Conservation (phyloP, 2,113 vertebrate genomes). For the Tamias sibiricus region DNA sequence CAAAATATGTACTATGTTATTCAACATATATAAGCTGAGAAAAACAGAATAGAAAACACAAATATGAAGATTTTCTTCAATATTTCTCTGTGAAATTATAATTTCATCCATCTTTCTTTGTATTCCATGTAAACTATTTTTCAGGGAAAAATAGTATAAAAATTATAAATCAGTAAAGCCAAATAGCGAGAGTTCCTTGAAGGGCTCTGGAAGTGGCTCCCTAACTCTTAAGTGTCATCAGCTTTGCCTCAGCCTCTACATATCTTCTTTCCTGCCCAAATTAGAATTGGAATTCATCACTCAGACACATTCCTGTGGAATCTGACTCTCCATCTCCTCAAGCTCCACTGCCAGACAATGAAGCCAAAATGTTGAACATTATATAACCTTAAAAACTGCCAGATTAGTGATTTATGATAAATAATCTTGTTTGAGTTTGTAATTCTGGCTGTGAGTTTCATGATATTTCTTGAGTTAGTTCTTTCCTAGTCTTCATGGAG, state of each 20-base stretch:
- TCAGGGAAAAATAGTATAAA: not conserved
- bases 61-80: not conserved
- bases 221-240: not conserved
- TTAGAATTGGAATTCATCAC: not conserved
- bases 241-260: not conserved
- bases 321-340: not conserved
- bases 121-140: not conserved
- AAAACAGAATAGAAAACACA: not conserved
- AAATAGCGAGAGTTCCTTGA: not conserved
- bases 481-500: not conserved
- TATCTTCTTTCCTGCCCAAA: not conserved
- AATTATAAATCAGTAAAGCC: not conserved
- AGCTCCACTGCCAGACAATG: not conserved
- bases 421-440: not conserved
- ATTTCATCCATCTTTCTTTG: not conserved
- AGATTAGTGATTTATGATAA: not conserved
- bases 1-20: not conserved
- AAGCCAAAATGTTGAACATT: not conserved
- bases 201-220: not conserved
- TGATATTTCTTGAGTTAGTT: not conserved
- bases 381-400: not conserved
- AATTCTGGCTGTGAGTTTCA: not conserved
- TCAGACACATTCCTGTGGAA: not conserved
- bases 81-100: not conserved
- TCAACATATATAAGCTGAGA: not conserved